Base-by-base conservation (phyloP, 2,797 vertebrate species). In the Ctenopoma multispine region DNA sequence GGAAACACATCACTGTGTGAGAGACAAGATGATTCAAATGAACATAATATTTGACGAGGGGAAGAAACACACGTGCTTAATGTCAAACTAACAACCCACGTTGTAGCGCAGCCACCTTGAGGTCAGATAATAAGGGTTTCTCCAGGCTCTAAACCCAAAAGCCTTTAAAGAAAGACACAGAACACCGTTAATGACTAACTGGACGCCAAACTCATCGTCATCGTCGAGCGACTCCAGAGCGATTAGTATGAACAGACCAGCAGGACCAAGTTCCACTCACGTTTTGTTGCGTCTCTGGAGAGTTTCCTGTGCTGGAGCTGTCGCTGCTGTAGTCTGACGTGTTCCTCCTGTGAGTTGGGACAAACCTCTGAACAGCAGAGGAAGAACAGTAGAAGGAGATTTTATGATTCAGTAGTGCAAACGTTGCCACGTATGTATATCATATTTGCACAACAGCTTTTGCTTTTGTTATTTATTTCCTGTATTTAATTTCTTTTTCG, bases 281-380 rank as follows among this genome's bases (percentile, higher is more conserved):
- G 9, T 93, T 86, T n/a, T 92, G 92, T 60, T 87, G 93, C 21
- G 36, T 82, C 80, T 95, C 94, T 0, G 90, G 91, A 64, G 92
- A 94, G 89, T 92, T 90, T 40, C 91, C 91, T 3, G 90, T 86
- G 5, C 92, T 92, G 77, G 91, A 93, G 63, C 77, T 74, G 70
- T 94, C 92, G 13, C 91, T 94, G 82, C 91, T 89, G 81, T 92
- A 89, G 87, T 94, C 93, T 0, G 93, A 93, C 5, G 86, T 84
- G 67, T 92, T 93, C 75, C 92, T 92, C 71, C 65, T 76, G 84
- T 93, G 94, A 78, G 85, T 82, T 0, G 87, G 87, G 48, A 84
- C 14, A 8, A 87, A 91, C 49, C 89, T 85, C 90, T 92, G 81
- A n/a, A 36, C 5, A 18, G 65, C 40, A 49, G 31, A 2, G 9